These are phyloP conservation scores for Sericinus montela DNA, from an alignment of 2,888 invertebrate species.

Conservation along the genomic window DNA sequence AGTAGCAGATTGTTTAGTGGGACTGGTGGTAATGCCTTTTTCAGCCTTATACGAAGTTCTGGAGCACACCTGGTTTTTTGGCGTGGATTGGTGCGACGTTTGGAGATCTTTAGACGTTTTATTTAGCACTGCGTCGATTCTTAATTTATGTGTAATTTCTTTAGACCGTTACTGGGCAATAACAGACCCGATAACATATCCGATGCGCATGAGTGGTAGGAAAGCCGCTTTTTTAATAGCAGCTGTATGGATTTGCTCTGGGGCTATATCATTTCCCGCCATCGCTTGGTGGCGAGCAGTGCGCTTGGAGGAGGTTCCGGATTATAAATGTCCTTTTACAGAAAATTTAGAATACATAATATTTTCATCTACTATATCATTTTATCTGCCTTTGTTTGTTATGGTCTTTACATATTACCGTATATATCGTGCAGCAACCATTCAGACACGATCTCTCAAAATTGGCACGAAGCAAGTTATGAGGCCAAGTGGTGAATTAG, in stretches of 20 bases:
- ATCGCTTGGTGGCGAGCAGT: constrained; percentile 98
- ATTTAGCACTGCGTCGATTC: constrained; percentile 97
- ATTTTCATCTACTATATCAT: constrained; percentile 98
- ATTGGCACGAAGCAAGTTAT: constrained; percentile 95
- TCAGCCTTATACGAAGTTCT: constrained; percentile 93
- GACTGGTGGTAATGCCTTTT: constrained; percentile 98
- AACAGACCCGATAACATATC: constrained; percentile 98
- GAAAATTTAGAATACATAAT: constrained; percentile 97
- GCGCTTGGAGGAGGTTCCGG: constrained; percentile 87
- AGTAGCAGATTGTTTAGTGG: constrained; percentile 97
- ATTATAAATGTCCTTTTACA: constrained; percentile 95
- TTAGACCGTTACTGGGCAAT: constrained; percentile 99
- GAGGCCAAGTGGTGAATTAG: constrained; percentile 90
- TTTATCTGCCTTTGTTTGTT: constrained; percentile 96
- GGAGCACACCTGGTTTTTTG: constrained; percentile 96
- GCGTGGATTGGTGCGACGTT: constrained; percentile 97
- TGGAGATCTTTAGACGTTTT: constrained; percentile 98
- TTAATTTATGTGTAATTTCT: constrained; percentile 98
- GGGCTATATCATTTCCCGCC: constrained; percentile 98
- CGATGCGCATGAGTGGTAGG: constrained; percentile 94
- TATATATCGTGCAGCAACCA: constrained; percentile 95
- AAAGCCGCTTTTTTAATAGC: constrained; percentile 93
- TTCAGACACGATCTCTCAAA: constrained; percentile 93
- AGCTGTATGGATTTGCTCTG: constrained; percentile 97
- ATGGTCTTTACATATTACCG: constrained; percentile 99